Evolutionary conservation across 1,140 invertebrate genomes (phyloP), one percentile per base, ranked within the genome.

Genomic region (Eurytemora carolleeae): DNA sequence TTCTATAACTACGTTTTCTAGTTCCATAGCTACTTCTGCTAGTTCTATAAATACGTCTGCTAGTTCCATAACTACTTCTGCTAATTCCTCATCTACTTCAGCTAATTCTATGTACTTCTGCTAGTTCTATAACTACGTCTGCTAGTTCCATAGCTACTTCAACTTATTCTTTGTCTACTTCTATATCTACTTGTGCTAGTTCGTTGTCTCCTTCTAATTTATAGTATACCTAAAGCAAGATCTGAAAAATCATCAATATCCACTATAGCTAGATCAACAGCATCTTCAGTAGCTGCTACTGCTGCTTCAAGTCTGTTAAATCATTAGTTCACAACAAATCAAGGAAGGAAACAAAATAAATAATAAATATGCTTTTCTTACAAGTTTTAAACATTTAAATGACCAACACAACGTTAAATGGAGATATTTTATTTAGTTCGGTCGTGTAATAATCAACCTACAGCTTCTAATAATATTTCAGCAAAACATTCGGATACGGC

Each of bases 81-180:
- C 1, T 63, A 53, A 22, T 61, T 58, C 24, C 63, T 61, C 1
- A 63, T 59, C 31, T 65, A 61, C 24, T 63, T 62, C 25, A 61
- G 23, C 31, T 63, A 57, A 61, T 65, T 58, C 2, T n/a, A 53
- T 61, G 59, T 17, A 18, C 1, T 16, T 59, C 18, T 16, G 1
- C 1, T 1, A 60, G 16, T 7, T 24, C 17, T 62, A 61, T 54
- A 56, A 18, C 17, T 24, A 61, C 19, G 20, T 58, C 57, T 56
- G 19, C 18, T 24, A n/a, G 26, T 24, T 20, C 20, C 21, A 53
- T 58, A 22, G 22, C 19, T n/a, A 24, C 19, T 56, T 24, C 24
- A 57, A n/a, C 18, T 23, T 24, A 58, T 20, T 23, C 57, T 58
- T 31, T 63, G 25, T 56, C 26, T 19, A 61, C 55, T 24, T 26